A percentile compares a stretch with the other conserved stretches of the same genome.
These are phyloP conservation scores for Euura saliciscinereae DNA, from an alignment of 1,140 invertebrate genomes.

Conservation along the genomic window DNA sequence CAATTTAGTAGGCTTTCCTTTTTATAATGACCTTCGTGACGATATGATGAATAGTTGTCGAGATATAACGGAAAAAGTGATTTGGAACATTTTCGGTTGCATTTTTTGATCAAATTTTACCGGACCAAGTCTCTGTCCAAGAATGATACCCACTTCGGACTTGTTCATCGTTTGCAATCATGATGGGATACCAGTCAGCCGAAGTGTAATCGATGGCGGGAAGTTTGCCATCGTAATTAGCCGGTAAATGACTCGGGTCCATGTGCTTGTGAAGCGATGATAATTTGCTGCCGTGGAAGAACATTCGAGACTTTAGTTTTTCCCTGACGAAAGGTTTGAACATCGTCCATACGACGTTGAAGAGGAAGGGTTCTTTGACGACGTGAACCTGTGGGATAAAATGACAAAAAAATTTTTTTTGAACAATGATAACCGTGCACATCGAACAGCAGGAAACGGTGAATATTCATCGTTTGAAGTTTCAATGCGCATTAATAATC, in stretches of 20 bases:
- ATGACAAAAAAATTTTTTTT: too few species aligned
- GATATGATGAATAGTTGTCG: too few species aligned
- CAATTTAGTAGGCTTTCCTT: too few species aligned
- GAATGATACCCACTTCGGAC: conserved; percentile 55
- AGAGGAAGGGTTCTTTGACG: conserved; percentile 87
- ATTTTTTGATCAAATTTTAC: too few species aligned
- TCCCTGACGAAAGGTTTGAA: conserved; percentile 88
- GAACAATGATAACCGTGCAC: too few species aligned
- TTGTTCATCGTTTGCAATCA: conserved; percentile 66
- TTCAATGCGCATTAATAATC: too few species aligned
- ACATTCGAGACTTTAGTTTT: conserved; percentile 80
- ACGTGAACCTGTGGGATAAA: conserved; percentile 69
- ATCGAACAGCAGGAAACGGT: too few species aligned
- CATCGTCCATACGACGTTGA: conserved; percentile 86
- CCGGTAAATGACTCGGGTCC: conserved; percentile 69
- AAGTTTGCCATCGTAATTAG: conserved; percentile 75
- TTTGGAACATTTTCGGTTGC: too few species aligned
- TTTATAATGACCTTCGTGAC: too few species aligned
- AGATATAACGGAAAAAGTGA: too few species aligned
- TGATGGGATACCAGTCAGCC: conserved; percentile 74
- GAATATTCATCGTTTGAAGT: too few species aligned
- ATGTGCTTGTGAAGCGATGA: conserved; percentile 73
- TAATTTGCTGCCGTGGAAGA: conserved; percentile 80
- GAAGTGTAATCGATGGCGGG: conserved; percentile 78
- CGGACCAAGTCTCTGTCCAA: too few species aligned